These are phyloP conservation scores for Mesitornis unicolor DNA, from an alignment of 2,113 vertebrate genomes.

Conservation along the genomic window DNA sequence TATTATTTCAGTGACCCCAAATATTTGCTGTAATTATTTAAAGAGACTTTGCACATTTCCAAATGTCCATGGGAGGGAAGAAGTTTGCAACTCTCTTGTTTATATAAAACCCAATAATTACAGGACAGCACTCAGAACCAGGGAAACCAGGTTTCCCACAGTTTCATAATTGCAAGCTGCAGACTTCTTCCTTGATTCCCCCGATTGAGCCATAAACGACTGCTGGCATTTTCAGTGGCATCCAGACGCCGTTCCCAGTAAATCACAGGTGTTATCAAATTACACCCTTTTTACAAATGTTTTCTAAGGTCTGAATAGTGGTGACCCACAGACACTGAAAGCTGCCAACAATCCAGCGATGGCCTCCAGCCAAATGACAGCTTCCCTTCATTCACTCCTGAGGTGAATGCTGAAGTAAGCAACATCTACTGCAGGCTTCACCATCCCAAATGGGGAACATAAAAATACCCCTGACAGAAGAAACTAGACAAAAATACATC, in stretches of 20 bases:
- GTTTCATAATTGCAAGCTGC: neutral
- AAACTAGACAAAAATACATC: neutral
- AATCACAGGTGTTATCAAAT: neutral
- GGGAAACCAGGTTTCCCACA: neutral
- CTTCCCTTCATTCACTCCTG: neutral
- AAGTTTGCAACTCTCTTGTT: neutral
- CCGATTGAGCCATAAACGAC: neutral
- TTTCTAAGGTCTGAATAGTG: neutral
- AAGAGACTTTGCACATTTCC: neutral
- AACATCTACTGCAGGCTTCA: neutral
- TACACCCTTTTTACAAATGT: neutral
- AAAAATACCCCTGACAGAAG: neutral
- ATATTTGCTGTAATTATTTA: neutral
- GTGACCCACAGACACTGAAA: neutral
- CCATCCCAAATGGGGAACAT: neutral
- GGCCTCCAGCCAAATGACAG: neutral
- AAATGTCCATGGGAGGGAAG: neutral
- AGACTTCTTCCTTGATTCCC: neutral
- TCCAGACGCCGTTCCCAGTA: neutral
- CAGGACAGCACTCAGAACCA: neutral
- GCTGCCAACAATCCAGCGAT: neutral
- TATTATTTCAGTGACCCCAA: neutral
- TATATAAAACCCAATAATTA: neutral
- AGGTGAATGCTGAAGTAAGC: neutral
- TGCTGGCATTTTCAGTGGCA: neutral